phyloP scores from a whole-genome alignment of 2,888 invertebrate species.

The Folsomia manolachei region DNA sequence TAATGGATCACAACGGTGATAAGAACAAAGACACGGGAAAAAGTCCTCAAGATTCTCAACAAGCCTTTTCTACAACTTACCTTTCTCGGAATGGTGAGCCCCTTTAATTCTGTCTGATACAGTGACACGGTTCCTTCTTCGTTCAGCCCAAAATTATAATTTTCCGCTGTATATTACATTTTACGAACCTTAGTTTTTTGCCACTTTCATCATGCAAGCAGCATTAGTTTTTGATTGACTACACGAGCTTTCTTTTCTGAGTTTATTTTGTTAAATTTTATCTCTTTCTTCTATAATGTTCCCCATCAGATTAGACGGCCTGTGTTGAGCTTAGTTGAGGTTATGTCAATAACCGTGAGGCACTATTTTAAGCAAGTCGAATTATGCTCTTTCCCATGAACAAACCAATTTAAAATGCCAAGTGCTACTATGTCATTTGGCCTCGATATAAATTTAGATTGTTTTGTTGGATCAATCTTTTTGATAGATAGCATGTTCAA shows the following conservation, averaged over 20 bases:
- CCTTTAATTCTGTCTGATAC: constrained; percentile 22
- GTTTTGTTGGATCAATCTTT: no score
- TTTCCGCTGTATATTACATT: background rate
- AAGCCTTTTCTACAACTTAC: constrained; percentile 34
- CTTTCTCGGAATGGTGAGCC: constrained; percentile 49
- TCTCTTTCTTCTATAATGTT: no score
- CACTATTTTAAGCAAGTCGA: no score
- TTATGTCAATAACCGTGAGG: no score
- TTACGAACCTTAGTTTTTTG: background rate
- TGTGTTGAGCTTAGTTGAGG: no score
- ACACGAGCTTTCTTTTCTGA: background rate
- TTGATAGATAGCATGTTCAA: no score
- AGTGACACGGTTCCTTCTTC: constrained; percentile 29
- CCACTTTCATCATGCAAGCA: background rate
- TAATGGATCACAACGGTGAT: constrained; percentile 19
- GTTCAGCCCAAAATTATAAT: background rate
- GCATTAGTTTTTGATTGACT: background rate
- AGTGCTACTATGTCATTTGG: no score
- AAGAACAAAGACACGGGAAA: constrained; percentile 16
- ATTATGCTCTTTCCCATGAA: no score
- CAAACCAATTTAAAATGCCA: no score
- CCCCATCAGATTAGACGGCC: no score
- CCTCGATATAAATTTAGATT: no score
- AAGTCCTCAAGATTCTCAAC: constrained; percentile 21
- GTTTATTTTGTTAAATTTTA: no score